Percentiles rank a stretch among this genome's conserved stretches.
phyloP scores from a whole-genome alignment of 2,888 invertebrate genomes.

The Panzeria rudis region DNA sequence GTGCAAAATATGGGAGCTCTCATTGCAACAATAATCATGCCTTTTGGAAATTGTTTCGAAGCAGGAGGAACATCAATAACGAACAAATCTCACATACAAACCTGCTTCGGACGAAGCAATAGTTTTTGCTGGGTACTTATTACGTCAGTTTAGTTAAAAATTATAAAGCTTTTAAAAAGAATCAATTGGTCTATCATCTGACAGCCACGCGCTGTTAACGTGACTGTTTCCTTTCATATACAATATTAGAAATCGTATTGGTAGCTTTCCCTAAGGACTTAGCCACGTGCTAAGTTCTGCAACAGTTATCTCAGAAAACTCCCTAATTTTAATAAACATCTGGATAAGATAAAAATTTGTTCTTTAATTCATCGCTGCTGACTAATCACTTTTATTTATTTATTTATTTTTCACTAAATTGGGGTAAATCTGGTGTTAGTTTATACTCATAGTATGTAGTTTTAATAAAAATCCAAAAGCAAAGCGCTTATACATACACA shows the following conservation, averaged over 20 bases:
- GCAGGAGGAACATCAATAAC: too few species aligned
- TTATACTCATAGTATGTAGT: neutral
- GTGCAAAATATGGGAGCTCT: too few species aligned
- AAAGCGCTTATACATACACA: neutral
- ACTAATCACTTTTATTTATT: slow-evolving; percentile 13
- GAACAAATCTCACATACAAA: too few species aligned
- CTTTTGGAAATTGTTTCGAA: too few species aligned
- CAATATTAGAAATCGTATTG: neutral
- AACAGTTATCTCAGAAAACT: neutral
- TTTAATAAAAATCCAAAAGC: neutral
- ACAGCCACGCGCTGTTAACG: too few species aligned
- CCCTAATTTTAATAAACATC: neutral
- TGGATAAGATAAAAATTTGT: neutral
- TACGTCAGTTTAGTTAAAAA: too few species aligned
- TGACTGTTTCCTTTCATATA: too few species aligned
- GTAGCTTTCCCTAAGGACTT: neutral
- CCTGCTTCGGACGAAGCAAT: too few species aligned
- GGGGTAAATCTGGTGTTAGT: slow-evolving; percentile 13
- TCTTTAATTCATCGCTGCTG: neutral
- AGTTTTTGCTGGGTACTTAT: too few species aligned
- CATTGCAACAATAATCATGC: too few species aligned
- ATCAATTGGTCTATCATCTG: too few species aligned
- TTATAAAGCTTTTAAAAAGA: too few species aligned
- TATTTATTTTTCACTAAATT: slow-evolving; percentile 15
- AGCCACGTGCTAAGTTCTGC: neutral